A percentile compares a stretch with the other conserved stretches of the same genome.
phyloP scores from a whole-genome alignment of 2,113 vertebrate species.

The Phylloscopus trochilus region DNA sequence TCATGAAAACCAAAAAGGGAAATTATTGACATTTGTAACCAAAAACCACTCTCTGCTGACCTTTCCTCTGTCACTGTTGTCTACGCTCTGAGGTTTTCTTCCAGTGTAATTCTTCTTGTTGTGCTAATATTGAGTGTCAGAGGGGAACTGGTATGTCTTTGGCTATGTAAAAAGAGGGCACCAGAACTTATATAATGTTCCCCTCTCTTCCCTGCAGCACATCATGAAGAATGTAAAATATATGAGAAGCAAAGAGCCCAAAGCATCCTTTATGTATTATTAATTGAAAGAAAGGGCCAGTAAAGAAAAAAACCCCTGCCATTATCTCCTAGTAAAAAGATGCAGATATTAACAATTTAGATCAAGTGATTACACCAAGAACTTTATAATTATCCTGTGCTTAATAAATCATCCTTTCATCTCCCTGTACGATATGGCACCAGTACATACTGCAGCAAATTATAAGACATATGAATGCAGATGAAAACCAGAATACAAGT shows the following conservation, averaged over 20 bases:
- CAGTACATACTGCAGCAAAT: not conserved
- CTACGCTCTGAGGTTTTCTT: not conserved
- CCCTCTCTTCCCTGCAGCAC: not conserved
- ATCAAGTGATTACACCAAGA: not conserved
- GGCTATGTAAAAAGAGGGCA: not conserved
- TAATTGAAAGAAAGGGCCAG: not conserved
- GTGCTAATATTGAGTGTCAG: not conserved
- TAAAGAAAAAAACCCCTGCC: not conserved
- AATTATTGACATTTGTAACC: not conserved
- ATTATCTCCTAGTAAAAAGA: not conserved
- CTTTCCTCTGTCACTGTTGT: not conserved
- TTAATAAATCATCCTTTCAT: constrained; percentile 4
- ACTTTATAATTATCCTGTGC: not conserved
- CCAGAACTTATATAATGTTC: not conserved
- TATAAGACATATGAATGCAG: not conserved
- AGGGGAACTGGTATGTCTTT: not conserved
- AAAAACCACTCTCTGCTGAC: not conserved
- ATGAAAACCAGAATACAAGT: not conserved
- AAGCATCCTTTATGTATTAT: constrained; percentile 2
- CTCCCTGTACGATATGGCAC: not conserved
- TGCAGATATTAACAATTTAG: not conserved
- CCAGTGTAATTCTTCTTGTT: not conserved
- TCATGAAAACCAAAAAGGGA: not conserved
- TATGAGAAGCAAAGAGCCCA: not conserved
- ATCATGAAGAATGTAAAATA: not conserved